Evolutionary conservation across 2,113 vertebrate species (phyloP).

Genomic region (Amazona vittata): DNA sequence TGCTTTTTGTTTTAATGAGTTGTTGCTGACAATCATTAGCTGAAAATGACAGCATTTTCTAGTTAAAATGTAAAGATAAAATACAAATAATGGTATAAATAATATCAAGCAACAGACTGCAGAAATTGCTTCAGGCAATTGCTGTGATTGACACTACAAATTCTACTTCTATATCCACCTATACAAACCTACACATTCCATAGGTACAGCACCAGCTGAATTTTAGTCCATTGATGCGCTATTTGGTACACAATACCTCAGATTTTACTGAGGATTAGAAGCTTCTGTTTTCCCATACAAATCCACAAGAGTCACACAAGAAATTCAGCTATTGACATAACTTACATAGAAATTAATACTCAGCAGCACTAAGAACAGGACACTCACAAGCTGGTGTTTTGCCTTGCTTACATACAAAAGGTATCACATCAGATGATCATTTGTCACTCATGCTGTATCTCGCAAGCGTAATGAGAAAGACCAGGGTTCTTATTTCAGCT

Average conservation of each 20-base stretch:
- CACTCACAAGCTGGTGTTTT: not conserved
- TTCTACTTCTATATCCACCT: not conserved
- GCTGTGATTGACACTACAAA: not conserved
- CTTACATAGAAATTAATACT: not conserved
- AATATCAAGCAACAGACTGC: conserved; percentile 43
- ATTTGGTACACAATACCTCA: conserved; percentile 1
- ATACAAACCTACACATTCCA: not conserved
- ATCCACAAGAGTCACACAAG: not conserved
- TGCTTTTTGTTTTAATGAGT: not conserved
- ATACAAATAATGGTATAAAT: conserved; percentile 48
- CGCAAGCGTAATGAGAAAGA: not conserved
- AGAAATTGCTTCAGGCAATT: conserved; percentile 47
- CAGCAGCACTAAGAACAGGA: not conserved
- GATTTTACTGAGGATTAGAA: conserved; percentile 6
- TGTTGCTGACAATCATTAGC: not conserved
- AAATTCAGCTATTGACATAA: not conserved
- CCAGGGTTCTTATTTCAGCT: not conserved
- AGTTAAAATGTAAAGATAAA: not conserved
- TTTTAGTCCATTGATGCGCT: not conserved
- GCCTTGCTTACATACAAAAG: not conserved
- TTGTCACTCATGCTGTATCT: not conserved
- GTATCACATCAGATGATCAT: not conserved
- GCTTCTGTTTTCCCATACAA: conserved; percentile 8
- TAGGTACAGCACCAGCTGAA: conserved; percentile 14
- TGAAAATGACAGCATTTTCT: not conserved